Evolutionary conservation across 2,797 vertebrate species (phyloP).

Genomic region (Calcarius lapponicus): DNA sequence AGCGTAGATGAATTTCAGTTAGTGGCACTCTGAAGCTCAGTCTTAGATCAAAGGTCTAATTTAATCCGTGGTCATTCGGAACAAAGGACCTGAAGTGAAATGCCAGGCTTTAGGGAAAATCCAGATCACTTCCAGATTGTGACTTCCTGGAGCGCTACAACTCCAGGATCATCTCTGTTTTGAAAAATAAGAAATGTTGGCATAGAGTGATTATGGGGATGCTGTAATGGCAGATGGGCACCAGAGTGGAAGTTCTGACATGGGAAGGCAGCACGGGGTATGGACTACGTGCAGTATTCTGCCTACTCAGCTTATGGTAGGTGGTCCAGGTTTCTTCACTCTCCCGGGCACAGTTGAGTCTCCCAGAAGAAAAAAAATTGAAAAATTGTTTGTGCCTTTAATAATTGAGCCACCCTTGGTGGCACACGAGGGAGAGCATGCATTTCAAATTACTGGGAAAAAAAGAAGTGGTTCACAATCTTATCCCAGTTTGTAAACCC

Average conservation of each 20-base stretch:
- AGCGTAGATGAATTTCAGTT: neutral
- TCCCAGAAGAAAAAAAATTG: neutral
- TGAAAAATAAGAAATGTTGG: neutral
- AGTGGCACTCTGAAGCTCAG: neutral
- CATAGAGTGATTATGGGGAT: neutral
- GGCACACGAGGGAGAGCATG: slow-evolving; percentile 29
- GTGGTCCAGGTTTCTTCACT: slow-evolving; percentile 59
- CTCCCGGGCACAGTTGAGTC: neutral
- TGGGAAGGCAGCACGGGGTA: neutral
- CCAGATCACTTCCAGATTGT: neutral
- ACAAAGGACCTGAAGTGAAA: neutral
- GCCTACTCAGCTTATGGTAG: slow-evolving; percentile 26
- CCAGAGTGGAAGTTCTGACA: neutral
- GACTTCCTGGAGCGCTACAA: neutral
- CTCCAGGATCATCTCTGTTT: neutral
- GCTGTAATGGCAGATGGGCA: neutral
- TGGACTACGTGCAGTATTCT: neutral
- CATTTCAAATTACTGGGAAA: slow-evolving; percentile 44
- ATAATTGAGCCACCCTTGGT: slow-evolving; percentile 51
- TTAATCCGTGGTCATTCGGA: neutral
- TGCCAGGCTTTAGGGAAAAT: neutral
- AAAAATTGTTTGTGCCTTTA: slow-evolving; percentile 41
- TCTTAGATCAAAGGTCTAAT: neutral
- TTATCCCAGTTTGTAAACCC: slow-evolving; percentile 60
- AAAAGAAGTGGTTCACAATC: slow-evolving; percentile 34